These are phyloP conservation scores for Thaleichthys pacificus DNA, from an alignment of 2,797 vertebrate species.

Conservation along the genomic window DNA sequence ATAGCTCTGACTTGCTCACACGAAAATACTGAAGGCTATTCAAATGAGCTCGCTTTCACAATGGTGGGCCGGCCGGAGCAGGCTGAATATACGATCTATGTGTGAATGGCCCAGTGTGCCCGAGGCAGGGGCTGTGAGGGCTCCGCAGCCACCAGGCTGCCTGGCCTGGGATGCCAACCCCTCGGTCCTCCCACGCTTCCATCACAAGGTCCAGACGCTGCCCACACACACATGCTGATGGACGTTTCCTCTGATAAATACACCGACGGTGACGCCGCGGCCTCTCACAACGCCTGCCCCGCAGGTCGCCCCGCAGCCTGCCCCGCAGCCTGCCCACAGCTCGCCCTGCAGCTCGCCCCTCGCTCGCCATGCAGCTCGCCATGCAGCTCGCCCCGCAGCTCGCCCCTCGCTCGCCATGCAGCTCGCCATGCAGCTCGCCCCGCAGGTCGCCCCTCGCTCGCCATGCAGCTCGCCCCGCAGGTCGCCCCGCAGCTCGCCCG, in stretches of 20 bases:
- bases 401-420: background rate
- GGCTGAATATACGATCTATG: slow-evolving; percentile 74
- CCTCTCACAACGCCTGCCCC: no score
- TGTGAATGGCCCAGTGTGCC: slow-evolving; percentile 63
- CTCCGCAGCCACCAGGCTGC: slow-evolving; percentile 53
- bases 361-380: no score
- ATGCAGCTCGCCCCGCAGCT: no score
- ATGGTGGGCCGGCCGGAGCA: slow-evolving; percentile 80
- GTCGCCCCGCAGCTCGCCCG: slow-evolving; percentile 14
- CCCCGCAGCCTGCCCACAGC: background rate
- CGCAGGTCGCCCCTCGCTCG: no score
- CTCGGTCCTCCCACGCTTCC: slow-evolving; percentile 51
- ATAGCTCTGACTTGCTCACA: slow-evolving; percentile 91
- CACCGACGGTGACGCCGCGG: no score
- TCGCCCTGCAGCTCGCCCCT: slow-evolving; percentile 12
- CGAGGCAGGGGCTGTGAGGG: slow-evolving; percentile 62
- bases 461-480: no score
- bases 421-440: no score
- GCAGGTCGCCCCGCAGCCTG: background rate
- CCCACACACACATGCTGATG: background rate
- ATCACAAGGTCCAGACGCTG: background rate
- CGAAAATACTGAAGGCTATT: slow-evolving; percentile 89
- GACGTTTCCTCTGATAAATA: no score
- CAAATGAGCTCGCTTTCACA: slow-evolving; percentile 87
- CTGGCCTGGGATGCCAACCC: slow-evolving; percentile 53